phyloP scores from a whole-genome alignment of 1,140 invertebrate species.

The Drosophila navojoa region DNA sequence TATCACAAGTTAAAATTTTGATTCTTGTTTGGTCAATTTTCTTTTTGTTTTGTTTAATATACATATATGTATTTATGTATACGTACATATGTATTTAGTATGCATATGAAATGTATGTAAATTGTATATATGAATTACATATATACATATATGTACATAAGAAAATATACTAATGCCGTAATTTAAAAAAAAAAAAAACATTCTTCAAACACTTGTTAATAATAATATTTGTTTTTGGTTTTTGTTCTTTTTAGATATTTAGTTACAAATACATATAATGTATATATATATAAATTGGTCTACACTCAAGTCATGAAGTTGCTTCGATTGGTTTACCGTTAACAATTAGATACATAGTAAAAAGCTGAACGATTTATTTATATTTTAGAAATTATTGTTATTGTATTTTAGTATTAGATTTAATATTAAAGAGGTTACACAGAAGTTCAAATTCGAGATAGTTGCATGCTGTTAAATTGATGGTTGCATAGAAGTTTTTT shows the following conservation, averaged over 20 bases:
- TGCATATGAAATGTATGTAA: slow-evolving; percentile 45
- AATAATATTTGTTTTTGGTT: background rate
- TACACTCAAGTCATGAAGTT: slow-evolving; percentile 77
- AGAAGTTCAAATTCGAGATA: slow-evolving; percentile 80
- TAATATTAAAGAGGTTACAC: slow-evolving; percentile 57
- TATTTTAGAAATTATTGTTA: background rate
- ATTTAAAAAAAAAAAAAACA: slow-evolving; percentile 51
- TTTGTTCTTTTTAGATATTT: slow-evolving; percentile 16
- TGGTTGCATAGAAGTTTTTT: slow-evolving; percentile 25
- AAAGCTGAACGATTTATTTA: background rate
- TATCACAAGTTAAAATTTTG: slow-evolving; percentile 84
- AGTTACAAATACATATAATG: slow-evolving; percentile 39
- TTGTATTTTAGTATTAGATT: slow-evolving; percentile 29
- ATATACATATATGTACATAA: slow-evolving; percentile 68
- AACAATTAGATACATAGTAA: slow-evolving; percentile 47
- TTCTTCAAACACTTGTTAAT: slow-evolving; percentile 28
- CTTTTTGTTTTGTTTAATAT: slow-evolving; percentile 47
- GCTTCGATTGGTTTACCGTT: slow-evolving; percentile 50
- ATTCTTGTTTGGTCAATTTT: slow-evolving; percentile 83
- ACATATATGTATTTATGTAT: slow-evolving; percentile 23
- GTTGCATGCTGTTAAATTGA: slow-evolving; percentile 69
- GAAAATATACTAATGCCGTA: slow-evolving; percentile 72
- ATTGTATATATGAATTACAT: slow-evolving; percentile 33
- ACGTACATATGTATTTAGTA: slow-evolving; percentile 43
- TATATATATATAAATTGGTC: slow-evolving; percentile 68